Percentiles rank a stretch among this genome's conserved stretches.
Conservation (phyloP, 2,888 invertebrate genomes). For the Myathropa florea region DNA sequence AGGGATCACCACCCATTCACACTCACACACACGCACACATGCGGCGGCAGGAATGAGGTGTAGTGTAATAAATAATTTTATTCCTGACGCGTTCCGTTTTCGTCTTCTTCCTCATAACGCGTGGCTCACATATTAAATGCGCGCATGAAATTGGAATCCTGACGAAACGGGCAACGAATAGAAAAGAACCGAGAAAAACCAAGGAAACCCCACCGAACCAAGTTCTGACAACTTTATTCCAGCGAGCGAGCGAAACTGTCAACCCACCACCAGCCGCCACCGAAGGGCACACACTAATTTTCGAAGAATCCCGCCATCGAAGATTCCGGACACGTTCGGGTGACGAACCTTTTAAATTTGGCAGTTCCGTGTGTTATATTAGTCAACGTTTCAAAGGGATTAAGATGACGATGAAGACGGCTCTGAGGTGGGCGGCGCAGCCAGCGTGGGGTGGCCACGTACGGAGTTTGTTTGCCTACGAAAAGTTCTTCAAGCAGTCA, state of each 20-base stretch:
- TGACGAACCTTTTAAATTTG: slow-evolving; percentile 71
- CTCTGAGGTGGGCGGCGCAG: slow-evolving; percentile 28
- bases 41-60: not conserved
- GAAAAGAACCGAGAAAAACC: slow-evolving; percentile 26
- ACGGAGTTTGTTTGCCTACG: slow-evolving; percentile 61
- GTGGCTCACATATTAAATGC: slow-evolving; percentile 69
- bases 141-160: slow-evolving; percentile 64
- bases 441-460: slow-evolving; percentile 50
- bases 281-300: slow-evolving; percentile 52
- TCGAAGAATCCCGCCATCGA: slow-evolving; percentile 52
- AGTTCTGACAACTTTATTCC: slow-evolving; percentile 62
- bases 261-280: not conserved
- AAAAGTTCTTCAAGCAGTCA: slow-evolving; percentile 37
- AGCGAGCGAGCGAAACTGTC: slow-evolving; percentile 23
- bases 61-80: slow-evolving; percentile 60
- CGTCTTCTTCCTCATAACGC: slow-evolving; percentile 66
- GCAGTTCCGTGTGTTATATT: slow-evolving; percentile 71
- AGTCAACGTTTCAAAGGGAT: slow-evolving; percentile 69
- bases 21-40: not conserved
- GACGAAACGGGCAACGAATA: slow-evolving; percentile 15
- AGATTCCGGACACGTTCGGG: slow-evolving; percentile 63
- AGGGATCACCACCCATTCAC: slow-evolving; percentile 26
- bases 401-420: slow-evolving; percentile 51
- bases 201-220: slow-evolving; percentile 7
- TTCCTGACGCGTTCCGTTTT: slow-evolving; percentile 61